Evolutionary conservation across 2,797 vertebrate species (phyloP).

Genomic region (Poecilia wingei): DNA sequence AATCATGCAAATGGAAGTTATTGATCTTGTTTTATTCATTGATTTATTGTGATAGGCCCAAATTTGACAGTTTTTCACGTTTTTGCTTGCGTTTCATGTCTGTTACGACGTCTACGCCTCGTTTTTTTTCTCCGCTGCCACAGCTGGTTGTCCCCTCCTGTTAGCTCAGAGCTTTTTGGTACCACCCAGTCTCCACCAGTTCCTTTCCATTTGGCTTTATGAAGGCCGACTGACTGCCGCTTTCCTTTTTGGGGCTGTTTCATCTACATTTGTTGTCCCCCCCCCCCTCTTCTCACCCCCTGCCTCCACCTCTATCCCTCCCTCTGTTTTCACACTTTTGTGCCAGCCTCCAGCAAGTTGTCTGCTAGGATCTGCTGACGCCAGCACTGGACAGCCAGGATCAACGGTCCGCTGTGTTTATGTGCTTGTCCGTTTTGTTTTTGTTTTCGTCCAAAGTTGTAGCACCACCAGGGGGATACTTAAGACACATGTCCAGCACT

Average conservation of each 20-base stretch:
- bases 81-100: not conserved
- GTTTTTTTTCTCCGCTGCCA: constrained; percentile 13
- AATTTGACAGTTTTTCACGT: not conserved
- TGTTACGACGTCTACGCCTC: not conserved
- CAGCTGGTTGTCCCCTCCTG: constrained; percentile 8
- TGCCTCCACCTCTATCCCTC: constrained; percentile 18
- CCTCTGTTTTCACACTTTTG: constrained; percentile 66
- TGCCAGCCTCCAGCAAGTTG: constrained; percentile 56
- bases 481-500: constrained; percentile 59
- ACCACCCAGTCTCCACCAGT: constrained; percentile 71
- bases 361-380: constrained; percentile 61
- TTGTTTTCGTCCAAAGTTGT: constrained; percentile 45
- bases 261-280: constrained; percentile 71
- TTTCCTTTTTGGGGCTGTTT: constrained; percentile 67
- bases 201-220: constrained; percentile 83
- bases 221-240: constrained; percentile 73
- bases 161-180: constrained; percentile 34
- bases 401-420: constrained; percentile 55
- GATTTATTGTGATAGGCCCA: too few relatives aligned
- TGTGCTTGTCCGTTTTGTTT: constrained; percentile 28
- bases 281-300: constrained; percentile 45
- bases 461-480: constrained; percentile 63
- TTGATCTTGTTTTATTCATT: too few relatives aligned
- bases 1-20: too few relatives aligned
- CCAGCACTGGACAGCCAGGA: constrained; percentile 51